These are phyloP conservation scores for Brevimyrus niger DNA, from an alignment of 2,113 vertebrate species.

Conservation along the genomic window DNA sequence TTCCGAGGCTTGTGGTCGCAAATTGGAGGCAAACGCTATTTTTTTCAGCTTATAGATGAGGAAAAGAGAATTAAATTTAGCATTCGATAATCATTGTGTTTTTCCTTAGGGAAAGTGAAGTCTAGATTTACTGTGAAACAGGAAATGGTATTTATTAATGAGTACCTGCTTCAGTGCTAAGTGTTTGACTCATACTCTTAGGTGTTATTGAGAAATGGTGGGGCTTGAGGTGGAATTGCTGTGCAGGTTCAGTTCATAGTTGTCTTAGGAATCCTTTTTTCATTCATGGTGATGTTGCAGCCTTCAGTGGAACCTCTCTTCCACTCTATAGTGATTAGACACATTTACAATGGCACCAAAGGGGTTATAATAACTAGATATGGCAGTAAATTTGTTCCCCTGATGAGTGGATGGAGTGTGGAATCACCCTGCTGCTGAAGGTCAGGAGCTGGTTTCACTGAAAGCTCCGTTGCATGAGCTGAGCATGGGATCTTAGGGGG, in stretches of 20 bases:
- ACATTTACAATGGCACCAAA: neutral
- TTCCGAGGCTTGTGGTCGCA: neutral
- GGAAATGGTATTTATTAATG: neutral
- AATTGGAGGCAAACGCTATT: neutral
- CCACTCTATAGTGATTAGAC: neutral
- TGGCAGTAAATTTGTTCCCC: neutral
- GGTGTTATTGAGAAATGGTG: neutral
- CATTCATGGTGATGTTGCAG: neutral
- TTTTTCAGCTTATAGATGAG: neutral
- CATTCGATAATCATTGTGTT: slow-evolving; percentile 9
- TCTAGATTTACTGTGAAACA: slow-evolving; percentile 4
- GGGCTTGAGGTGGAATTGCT: neutral
- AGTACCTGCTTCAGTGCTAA: neutral
- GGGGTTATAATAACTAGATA: neutral
- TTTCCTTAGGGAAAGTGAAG: slow-evolving; percentile 1
- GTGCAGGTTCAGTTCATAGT: neutral
- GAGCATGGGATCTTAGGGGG: neutral
- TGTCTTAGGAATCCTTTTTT: neutral
- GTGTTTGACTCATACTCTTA: neutral
- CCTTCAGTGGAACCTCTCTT: neutral
- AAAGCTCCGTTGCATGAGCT: slow-evolving; percentile 9
- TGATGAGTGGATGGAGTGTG: neutral
- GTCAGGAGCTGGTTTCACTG: neutral
- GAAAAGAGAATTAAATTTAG: neutral
- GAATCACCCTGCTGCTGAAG: neutral